Evolutionary conservation across 2,797 vertebrate species (phyloP).

Genomic region (Tapera naevia): DNA sequence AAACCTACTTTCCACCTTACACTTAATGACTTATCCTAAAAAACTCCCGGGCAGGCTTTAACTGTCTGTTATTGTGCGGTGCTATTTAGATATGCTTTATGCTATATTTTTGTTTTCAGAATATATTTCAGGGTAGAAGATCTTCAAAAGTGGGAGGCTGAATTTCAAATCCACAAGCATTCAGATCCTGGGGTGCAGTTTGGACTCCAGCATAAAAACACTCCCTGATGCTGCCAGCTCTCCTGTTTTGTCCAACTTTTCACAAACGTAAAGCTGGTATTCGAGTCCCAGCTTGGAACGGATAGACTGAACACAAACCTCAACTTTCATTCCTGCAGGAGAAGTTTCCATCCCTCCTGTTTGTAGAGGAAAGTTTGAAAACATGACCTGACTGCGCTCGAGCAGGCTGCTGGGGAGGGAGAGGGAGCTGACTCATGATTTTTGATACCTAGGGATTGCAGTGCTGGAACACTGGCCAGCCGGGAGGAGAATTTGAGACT

Average conservation of each 20-base stretch:
- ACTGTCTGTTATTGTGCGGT: not conserved
- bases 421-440: constrained; percentile 51
- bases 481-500: not conserved
- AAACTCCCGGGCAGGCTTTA: not conserved
- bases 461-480: not conserved
- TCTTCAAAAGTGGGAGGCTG: not conserved
- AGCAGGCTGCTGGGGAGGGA: not conserved
- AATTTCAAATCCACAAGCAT: constrained; percentile 5
- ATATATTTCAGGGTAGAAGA: not conserved
- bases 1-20: not conserved
- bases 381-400: constrained; percentile 22
- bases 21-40: not conserved
- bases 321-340: constrained; percentile 34
- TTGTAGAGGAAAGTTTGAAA: constrained; percentile 52
- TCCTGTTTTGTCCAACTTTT: not conserved
- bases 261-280: constrained; percentile 3
- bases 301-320: constrained; percentile 18
- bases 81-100: not conserved
- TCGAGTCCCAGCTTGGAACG: not conserved
- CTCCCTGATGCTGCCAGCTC: not conserved
- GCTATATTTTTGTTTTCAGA: not conserved
- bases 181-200: not conserved
- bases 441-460: not conserved
- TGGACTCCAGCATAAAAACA: not conserved
- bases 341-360: constrained; percentile 39